Percentiles rank a stretch among this genome's conserved stretches.
These are phyloP conservation scores for Brachionus paranguensis DNA, from an alignment of 1,140 invertebrate genomes.

Conservation along the genomic window DNA sequence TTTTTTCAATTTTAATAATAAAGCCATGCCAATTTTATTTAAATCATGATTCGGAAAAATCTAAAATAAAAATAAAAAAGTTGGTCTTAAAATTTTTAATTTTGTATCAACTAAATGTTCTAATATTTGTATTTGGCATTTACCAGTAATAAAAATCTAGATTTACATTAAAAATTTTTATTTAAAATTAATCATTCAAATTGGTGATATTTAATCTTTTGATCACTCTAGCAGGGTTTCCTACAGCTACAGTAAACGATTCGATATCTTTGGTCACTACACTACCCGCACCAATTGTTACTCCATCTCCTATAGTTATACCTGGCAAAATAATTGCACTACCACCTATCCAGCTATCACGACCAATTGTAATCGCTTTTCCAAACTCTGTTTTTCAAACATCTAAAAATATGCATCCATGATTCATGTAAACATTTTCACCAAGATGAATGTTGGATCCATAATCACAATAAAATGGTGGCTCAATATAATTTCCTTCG, in stretches of 20 bases:
- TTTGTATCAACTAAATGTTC: too few relatives aligned
- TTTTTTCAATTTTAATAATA: too few relatives aligned
- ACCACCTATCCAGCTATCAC: slow-evolving; percentile 45
- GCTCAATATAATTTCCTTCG: neutral
- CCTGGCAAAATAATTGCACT: slow-evolving; percentile 43
- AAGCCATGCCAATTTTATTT: too few relatives aligned
- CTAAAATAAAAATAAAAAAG: too few relatives aligned
- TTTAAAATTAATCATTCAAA: neutral
- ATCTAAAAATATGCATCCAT: slow-evolving; percentile 44
- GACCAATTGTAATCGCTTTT: slow-evolving; percentile 4
- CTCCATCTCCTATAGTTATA: slow-evolving; percentile 45
- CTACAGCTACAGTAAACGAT: slow-evolving; percentile 43
- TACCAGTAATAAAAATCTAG: neutral
- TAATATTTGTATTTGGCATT: too few relatives aligned
- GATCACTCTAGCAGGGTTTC: slow-evolving; percentile 45
- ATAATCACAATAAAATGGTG: slow-evolving; percentile 31
- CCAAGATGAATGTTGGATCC: slow-evolving; percentile 41
- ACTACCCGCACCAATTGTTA: slow-evolving; percentile 44
- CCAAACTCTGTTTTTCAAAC: slow-evolving; percentile 6
- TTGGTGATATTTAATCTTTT: neutral
- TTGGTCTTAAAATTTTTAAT: too few relatives aligned
- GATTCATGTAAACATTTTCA: slow-evolving; percentile 44
- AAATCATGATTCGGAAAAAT: too few relatives aligned
- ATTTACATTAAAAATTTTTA: neutral
- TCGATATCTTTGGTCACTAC: slow-evolving; percentile 45